phyloP scores from a whole-genome alignment of 1,140 invertebrate species.

The Hirudo medicinalis region DNA sequence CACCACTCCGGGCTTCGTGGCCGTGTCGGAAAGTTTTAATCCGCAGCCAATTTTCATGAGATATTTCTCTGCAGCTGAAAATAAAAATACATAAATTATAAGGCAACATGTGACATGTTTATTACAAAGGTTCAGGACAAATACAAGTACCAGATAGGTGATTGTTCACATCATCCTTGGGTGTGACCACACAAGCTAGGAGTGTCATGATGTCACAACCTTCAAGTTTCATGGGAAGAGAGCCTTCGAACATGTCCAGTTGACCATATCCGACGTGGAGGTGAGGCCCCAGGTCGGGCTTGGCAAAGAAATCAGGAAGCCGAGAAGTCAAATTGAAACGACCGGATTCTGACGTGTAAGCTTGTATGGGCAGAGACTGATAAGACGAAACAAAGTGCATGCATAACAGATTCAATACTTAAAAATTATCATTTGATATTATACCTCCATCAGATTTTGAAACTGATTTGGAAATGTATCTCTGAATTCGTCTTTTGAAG shows the following conservation, averaged over 20 bases:
- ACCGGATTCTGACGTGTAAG: constrained; percentile 79
- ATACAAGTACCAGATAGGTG: constrained; percentile 45
- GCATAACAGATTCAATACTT: no score
- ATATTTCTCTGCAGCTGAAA: constrained; percentile 71
- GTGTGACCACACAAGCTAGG: constrained; percentile 87
- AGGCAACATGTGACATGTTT: constrained; percentile 44
- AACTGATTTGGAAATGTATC: constrained; percentile 68
- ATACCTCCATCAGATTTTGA: constrained; percentile 63
- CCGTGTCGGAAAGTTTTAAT: constrained; percentile 54
- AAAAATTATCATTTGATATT: no score
- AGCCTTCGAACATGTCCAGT: constrained; percentile 49
- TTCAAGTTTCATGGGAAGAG: constrained; percentile 89
- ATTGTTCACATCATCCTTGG: constrained; percentile 58
- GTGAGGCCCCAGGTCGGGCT: constrained; percentile 88
- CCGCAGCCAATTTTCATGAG: constrained; percentile 77
- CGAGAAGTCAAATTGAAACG: constrained; percentile 70
- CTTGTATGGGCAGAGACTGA: constrained; percentile 65
- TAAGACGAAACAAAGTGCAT: no score
- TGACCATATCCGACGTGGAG: constrained; percentile 89
- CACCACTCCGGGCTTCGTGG: constrained; percentile 73
- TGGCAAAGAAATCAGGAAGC: constrained; percentile 80
- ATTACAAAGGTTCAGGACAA: neutral
- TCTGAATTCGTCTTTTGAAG: constrained; percentile 85
- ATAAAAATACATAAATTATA: constrained; percentile 36
- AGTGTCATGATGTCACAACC: constrained; percentile 94